phyloP scores from a whole-genome alignment of 2,888 invertebrate genomes.

The Scaeva pyrastri region DNA sequence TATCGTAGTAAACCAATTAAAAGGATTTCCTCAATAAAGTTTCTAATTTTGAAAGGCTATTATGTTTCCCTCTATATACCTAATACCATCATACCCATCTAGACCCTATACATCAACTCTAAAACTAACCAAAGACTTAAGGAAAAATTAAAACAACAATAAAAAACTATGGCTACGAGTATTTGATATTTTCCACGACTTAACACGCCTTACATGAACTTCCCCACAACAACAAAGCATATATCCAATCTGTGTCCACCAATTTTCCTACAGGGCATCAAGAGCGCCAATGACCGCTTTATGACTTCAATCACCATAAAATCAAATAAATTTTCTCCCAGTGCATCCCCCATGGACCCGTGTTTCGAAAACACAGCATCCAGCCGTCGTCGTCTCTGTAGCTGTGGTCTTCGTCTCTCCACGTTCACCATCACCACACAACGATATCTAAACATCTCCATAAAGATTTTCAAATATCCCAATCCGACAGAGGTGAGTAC shows the following conservation, averaged over 20 bases:
- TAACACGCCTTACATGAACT: not conserved
- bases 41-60: not conserved
- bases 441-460: conserved; percentile 58
- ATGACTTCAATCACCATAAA: conserved; percentile 70
- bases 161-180: not conserved
- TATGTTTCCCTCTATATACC: not conserved
- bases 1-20: conserved; percentile 15
- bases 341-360: conserved; percentile 71
- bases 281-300: conserved; percentile 74
- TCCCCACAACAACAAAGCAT: not conserved
- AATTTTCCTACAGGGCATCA: conserved; percentile 36
- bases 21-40: conserved; percentile 19
- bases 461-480: conserved; percentile 54
- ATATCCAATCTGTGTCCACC: conserved; percentile 6
- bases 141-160: not conserved
- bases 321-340: conserved; percentile 66
- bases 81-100: no score
- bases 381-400: conserved; percentile 28
- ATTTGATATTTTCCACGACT: not conserved
- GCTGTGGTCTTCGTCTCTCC: not conserved
- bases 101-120: not conserved
- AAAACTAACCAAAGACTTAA: no score
- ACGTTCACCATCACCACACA: conserved; percentile 61
- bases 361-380: conserved; percentile 61
- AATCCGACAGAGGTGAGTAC: conserved; percentile 44